Evolutionary conservation across 2,797 vertebrate genomes (phyloP), one percentile per base, ranked within the genome.

Genomic region (Rhinogobio ventralis): DNA sequence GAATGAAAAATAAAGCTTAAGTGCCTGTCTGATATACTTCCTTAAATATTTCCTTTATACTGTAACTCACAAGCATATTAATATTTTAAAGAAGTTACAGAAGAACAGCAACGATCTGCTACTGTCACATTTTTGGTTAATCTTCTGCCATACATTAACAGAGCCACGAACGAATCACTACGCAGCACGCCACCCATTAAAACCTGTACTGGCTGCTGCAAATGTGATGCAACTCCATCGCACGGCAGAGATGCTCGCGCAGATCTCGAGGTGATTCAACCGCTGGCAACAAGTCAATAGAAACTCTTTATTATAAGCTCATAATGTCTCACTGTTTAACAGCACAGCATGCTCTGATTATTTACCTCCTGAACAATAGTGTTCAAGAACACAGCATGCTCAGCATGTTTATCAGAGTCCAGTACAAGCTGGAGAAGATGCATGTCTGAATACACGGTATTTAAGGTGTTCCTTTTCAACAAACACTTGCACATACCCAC

Each of bases 231-330:
- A 81, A 72, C n/a, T 55, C 78, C 2, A 7, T 1, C 3, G 36
- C 33, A 17, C 17, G 25, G n/a, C 42, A 64, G 76, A 79, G 57
- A 62, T 46, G n/a, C 25, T 53, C 30, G 7, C 17, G 2, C 30
- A 23, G 13, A 67, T 15, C 60, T 79, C 7, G 60, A 79, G 62
- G n/a, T 68, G 49, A 81, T 81, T 81, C 51, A 82, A 72, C 55
- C 13, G 1, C 42, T 49, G 69, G 69, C 39, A 64, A 64, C 57
- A 74, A 73, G 55, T 82, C 69, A 51, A 82, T 7, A 62, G 20
- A 39, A 60, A 73, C 28, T 36, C 81, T 73, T 74, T 51, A 49
- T 82, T 19, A 20, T 64, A 14, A 49, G 69, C 69, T 82, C 14
- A 73, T 62, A 64, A 64, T 64, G 25, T 81, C 25, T 62, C 7